These are phyloP conservation scores for Cavia porcellus DNA, from an alignment of 2,113 vertebrate species.

Conservation along the genomic window DNA sequence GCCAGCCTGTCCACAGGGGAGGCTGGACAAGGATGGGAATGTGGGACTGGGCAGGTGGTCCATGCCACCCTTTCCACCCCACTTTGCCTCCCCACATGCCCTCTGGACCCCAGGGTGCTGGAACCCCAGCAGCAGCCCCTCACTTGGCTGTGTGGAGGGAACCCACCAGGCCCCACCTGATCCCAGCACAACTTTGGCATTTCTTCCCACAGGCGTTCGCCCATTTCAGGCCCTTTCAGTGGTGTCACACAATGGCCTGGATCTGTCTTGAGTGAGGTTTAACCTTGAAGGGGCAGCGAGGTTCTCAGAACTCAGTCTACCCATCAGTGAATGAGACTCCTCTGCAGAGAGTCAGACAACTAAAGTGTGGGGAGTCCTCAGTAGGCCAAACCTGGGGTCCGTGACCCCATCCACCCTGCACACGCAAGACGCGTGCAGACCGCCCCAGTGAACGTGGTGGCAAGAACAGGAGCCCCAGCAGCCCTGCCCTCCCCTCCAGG, in stretches of 20 bases:
- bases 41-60: rapidly evolving
- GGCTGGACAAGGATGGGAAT: rapidly evolving
- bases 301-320: neutral
- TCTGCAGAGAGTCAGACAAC: too few species aligned
- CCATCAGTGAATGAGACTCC: rapidly evolving
- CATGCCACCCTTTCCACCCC: too few species aligned
- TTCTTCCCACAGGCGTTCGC: neutral
- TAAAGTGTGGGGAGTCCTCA: rapidly evolving
- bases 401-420: rapidly evolving
- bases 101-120: neutral
- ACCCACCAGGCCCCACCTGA: rapidly evolving
- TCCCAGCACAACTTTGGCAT: rapidly evolving
- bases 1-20: neutral
- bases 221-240: too few species aligned
- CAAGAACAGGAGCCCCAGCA: neutral
- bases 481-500: neutral
- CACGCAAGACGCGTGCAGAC: rapidly evolving
- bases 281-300: rapidly evolving
- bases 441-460: neutral
- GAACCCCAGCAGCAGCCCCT: too few species aligned
- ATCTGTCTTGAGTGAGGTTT: neutral
- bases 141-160: neutral
- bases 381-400: neutral
- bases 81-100: neutral
- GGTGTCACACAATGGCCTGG: too few species aligned